Evolutionary conservation across 2,888 invertebrate genomes (phyloP), one percentile per base, ranked within the genome.

Genomic region (Caenorhabditis macrosperma): DNA sequence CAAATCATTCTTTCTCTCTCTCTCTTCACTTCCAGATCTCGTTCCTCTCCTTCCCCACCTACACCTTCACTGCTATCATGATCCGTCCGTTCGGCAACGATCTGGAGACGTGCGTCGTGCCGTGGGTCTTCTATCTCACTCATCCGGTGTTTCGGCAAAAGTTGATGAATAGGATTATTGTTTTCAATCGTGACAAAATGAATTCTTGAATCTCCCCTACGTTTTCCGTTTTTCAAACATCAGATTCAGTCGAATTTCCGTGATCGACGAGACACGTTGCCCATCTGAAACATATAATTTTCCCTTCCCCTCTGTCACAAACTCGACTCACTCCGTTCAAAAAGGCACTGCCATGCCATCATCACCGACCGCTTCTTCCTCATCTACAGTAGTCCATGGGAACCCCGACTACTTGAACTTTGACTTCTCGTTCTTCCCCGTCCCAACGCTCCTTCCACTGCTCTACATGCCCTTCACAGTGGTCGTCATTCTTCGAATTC

Each of bases 31-130:
- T 67, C 26, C 61, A 77, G 77, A 57, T 77, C 26, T 6, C 33
- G 9, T 26, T n/a, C 30, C 78, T 60, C 20, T 15, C 48, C 0
- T 60, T 59, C 3, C 52, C 60, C 2, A 30, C 6, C 1, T 55
- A 20, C 10, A 71, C 71, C 1, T 78, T 44, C 20, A 60, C 66
- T 52, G 71, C 66, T 20, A 71, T 78, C 20, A 71, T 78, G 57
- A 20, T 71, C 15, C 69, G 78, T 24, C 78, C 78, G 26, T 78
- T 71, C 33, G 78, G 78, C 41, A 78, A 71, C 48, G 78, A 78
- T 33, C 17, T 64, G 26, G 78, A 78, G 12, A 60, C 52, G 2
- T 71, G 71, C 24, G 44, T 78, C 3, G 59, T 66, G 38, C 52
- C 78, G 4, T 71, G 69, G 71, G 66, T 78, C 17, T 78, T 78